Conservation (phyloP, 2,797 vertebrate genomes). For the Sebastiscus albofasciatus region DNA sequence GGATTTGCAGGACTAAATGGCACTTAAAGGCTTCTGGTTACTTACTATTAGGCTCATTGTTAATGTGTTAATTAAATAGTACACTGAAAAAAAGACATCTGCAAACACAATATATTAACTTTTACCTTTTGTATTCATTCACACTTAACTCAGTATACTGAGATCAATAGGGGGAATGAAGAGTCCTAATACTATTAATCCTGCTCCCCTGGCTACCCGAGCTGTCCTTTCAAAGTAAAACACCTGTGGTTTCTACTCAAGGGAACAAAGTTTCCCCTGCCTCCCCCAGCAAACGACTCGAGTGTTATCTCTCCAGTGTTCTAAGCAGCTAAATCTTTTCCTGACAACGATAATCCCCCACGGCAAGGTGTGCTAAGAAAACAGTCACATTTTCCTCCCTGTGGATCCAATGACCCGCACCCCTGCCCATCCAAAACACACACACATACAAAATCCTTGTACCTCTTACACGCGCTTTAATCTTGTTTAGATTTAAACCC, state of each 20-base stretch:
- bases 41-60: not conserved
- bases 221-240: slow-evolving; percentile 50
- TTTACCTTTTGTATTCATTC: not conserved
- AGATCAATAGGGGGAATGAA: not conserved
- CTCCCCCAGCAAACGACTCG: slow-evolving; percentile 29
- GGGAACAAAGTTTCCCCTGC: slow-evolving; percentile 49
- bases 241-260: slow-evolving; percentile 47
- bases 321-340: slow-evolving; percentile 59
- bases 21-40: slow-evolving; percentile 31
- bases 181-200: slow-evolving; percentile 29
- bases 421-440: not conserved
- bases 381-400: slow-evolving; percentile 48
- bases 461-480: not conserved
- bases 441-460: not conserved
- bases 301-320: slow-evolving; percentile 55
- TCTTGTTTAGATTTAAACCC: slow-evolving; percentile 20
- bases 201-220: slow-evolving; percentile 23
- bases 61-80: slow-evolving; percentile 14
- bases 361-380: slow-evolving; percentile 42
- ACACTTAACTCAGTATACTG: slow-evolving; percentile 1
- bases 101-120: not conserved
- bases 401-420: slow-evolving; percentile 36
- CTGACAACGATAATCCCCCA: slow-evolving; percentile 58
- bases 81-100: slow-evolving; percentile 11
- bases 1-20: not conserved